Evolutionary conservation across 2,888 invertebrate genomes (phyloP).

Genomic region (Microplitis manilae): DNA sequence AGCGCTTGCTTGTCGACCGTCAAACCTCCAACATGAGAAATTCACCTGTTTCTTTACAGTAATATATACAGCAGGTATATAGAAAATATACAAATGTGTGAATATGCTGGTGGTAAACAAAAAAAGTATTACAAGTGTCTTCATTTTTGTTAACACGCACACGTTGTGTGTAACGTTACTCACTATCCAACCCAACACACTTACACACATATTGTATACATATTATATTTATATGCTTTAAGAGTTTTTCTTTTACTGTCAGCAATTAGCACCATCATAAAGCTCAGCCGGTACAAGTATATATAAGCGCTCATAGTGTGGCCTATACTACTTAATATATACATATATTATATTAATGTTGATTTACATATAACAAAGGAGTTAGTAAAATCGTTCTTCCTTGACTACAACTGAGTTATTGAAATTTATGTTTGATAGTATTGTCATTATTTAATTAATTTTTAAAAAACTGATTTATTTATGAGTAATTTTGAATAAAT

Average conservation of each 20-base stretch:
- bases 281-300: conserved; percentile 42
- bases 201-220: neutral
- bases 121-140: conserved; percentile 21
- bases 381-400: neutral
- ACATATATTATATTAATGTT: conserved; percentile 9
- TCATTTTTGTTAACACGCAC: neutral
- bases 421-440: too few relatives aligned
- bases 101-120: conserved; percentile 6
- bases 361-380: neutral
- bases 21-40: neutral
- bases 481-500: too few relatives aligned
- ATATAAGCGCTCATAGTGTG: neutral
- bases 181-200: neutral
- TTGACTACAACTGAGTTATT: too few relatives aligned
- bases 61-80: neutral
- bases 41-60: neutral
- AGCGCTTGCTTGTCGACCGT: neutral
- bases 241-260: conserved; percentile 50
- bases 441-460: neutral
- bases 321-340: conserved; percentile 2
- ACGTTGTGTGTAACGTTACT: neutral
- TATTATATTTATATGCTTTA: conserved; percentile 57
- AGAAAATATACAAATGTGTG: neutral
- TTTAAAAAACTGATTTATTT: too few relatives aligned
- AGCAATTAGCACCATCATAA: conserved; percentile 68